A percentile compares a stretch with the other conserved stretches of the same genome.
Evolutionary conservation across 2,113 vertebrate species (phyloP).

Genomic region (Marcusenius ussheri): DNA sequence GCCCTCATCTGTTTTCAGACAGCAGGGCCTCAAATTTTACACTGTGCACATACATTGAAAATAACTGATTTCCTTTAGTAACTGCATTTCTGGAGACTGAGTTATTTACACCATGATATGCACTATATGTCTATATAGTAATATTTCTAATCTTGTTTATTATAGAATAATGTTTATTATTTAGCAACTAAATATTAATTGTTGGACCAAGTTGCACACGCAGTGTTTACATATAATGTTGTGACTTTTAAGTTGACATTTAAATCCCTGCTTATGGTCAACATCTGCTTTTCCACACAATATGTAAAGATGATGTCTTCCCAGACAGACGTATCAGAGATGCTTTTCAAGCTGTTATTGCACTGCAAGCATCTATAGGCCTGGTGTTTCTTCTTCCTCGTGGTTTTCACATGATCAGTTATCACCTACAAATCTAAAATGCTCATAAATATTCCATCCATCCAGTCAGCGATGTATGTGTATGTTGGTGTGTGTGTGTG

Average conservation of each 20-base stretch:
- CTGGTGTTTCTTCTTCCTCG: background rate
- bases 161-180: constrained; percentile 57
- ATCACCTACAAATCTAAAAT: background rate
- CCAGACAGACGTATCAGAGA: background rate
- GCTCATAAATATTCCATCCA: background rate
- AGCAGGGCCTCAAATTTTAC: background rate
- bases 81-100: background rate
- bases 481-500: too few relatives aligned
- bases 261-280: background rate
- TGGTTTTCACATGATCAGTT: background rate
- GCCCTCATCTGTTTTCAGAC: background rate
- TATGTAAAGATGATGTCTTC: background rate
- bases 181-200: constrained; percentile 71
- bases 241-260: constrained; percentile 42
- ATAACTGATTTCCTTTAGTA: background rate
- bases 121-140: background rate
- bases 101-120: background rate
- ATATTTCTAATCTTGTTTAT: constrained; percentile 40
- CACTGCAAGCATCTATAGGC: background rate
- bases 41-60: background rate
- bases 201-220: constrained; percentile 54
- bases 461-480: background rate
- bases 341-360: background rate
- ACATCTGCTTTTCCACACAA: background rate
- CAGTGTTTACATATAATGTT: constrained; percentile 43